Evolutionary conservation across 1,140 invertebrate species (phyloP).

Genomic region (Drosophila busckii): DNA sequence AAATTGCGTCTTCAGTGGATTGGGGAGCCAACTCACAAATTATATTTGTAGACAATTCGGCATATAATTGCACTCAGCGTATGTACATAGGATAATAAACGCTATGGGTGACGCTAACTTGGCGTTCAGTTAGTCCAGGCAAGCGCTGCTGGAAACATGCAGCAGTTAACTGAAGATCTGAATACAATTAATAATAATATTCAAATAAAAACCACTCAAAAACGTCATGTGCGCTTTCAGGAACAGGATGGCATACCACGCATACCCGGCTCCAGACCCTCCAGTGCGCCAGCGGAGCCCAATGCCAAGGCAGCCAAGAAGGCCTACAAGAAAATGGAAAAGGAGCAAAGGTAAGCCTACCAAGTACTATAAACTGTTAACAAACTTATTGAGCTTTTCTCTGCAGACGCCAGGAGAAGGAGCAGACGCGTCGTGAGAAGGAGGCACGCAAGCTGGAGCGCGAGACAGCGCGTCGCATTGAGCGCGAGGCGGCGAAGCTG

Average conservation of each 20-base stretch:
- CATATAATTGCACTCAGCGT: constrained; percentile 56
- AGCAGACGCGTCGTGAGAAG: constrained; percentile 68
- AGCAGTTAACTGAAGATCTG: constrained; percentile 5
- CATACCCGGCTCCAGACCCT: constrained; percentile 61
- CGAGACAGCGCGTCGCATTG: constrained; percentile 65
- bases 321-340: constrained; percentile 76
- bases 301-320: constrained; percentile 75
- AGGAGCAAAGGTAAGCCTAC: constrained; percentile 65
- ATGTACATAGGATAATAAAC: constrained; percentile 30
- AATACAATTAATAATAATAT: background rate
- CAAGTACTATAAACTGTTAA: background rate
- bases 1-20: constrained; percentile 28
- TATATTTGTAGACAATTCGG: constrained; percentile 74
- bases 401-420: constrained; percentile 70
- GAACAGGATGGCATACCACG: constrained; percentile 67
- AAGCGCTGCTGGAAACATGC: constrained; percentile 45
- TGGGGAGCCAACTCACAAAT: constrained; percentile 40
- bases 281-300: constrained; percentile 75
- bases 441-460: constrained; percentile 73
- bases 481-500: constrained; percentile 73
- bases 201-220: constrained; percentile 23
- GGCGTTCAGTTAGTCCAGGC: constrained; percentile 33
- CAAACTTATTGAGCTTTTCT: background rate
- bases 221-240: constrained; percentile 74
- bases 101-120: constrained; percentile 6